These are phyloP conservation scores for Crocidura indochinensis DNA, from an alignment of 2,797 vertebrate genomes.

Conservation along the genomic window DNA sequence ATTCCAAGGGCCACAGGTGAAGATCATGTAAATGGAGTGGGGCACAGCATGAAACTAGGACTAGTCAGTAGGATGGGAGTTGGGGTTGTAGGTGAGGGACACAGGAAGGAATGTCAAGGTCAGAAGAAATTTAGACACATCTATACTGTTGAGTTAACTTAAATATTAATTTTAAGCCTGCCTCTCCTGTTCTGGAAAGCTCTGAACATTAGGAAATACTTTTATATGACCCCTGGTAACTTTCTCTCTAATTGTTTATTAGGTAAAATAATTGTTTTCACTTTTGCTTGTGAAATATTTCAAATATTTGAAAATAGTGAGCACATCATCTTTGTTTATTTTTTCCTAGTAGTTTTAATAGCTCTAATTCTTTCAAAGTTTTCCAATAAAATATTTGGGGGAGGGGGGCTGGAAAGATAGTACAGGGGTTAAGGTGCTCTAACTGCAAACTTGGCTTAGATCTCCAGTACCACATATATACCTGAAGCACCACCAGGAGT, in stretches of 20 bases:
- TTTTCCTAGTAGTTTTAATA: slow-evolving; percentile 28
- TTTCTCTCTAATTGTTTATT: not conserved
- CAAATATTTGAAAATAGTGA: not conserved
- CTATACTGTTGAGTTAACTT: slow-evolving; percentile 11
- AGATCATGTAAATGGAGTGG: no score
- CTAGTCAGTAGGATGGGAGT: no score
- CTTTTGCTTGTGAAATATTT: slow-evolving; percentile 34
- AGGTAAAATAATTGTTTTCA: slow-evolving; percentile 9
- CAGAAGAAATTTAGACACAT: no score
- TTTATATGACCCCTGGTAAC: not conserved
- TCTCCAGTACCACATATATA: no score
- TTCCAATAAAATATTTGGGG: not conserved
- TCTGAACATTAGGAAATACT: slow-evolving; percentile 43
- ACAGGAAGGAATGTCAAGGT: no score
- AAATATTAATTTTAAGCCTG: not conserved
- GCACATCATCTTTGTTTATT: slow-evolving; percentile 17
- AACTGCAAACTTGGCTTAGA: no score
- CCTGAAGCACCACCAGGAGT: no score
- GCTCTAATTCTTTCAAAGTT: not conserved
- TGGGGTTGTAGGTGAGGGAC: no score
- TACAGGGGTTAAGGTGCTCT: no score
- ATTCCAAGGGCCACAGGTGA: no score
- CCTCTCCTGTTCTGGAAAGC: slow-evolving; percentile 13
- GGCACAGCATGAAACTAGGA: no score
- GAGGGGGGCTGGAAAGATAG: no score